Evolutionary conservation across 1,140 invertebrate species (phyloP).

Genomic region (Aphaenogaster floridana): DNA sequence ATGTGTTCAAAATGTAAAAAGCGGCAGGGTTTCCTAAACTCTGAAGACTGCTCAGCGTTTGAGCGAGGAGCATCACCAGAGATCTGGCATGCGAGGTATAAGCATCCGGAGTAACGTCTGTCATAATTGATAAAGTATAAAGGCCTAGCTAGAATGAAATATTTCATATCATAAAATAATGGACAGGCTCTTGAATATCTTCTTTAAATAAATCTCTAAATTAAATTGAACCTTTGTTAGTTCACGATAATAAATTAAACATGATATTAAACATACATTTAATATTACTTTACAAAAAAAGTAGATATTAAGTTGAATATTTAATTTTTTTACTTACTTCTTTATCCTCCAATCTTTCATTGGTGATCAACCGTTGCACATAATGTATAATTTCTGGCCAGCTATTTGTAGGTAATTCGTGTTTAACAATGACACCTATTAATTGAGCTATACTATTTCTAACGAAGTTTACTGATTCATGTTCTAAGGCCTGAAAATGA

Average conservation of each 20-base stretch:
- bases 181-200: constrained; percentile 7
- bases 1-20: constrained; percentile 89
- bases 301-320: background rate
- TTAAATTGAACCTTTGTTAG: background rate
- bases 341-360: constrained; percentile 87
- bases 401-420: constrained; percentile 89
- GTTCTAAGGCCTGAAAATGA: constrained; percentile 87
- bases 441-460: constrained; percentile 90
- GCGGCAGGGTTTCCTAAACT: constrained; percentile 87
- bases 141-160: constrained; percentile 88
- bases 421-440: constrained; percentile 90
- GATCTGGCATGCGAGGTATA: constrained; percentile 87
- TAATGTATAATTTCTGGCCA: constrained; percentile 92
- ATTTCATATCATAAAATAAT: constrained; percentile 59
- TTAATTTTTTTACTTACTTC: constrained; percentile 85
- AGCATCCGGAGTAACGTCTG: constrained; percentile 88
- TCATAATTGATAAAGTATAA: constrained; percentile 89
- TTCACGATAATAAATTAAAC: background rate
- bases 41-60: constrained; percentile 86
- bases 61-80: constrained; percentile 87
- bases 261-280: constrained; percentile 22
- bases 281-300: background rate
- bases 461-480: constrained; percentile 89
- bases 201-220: background rate
- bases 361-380: constrained; percentile 88